Base-by-base conservation (phyloP, 2,797 vertebrate species). In the Adrianichthys oophorus region DNA sequence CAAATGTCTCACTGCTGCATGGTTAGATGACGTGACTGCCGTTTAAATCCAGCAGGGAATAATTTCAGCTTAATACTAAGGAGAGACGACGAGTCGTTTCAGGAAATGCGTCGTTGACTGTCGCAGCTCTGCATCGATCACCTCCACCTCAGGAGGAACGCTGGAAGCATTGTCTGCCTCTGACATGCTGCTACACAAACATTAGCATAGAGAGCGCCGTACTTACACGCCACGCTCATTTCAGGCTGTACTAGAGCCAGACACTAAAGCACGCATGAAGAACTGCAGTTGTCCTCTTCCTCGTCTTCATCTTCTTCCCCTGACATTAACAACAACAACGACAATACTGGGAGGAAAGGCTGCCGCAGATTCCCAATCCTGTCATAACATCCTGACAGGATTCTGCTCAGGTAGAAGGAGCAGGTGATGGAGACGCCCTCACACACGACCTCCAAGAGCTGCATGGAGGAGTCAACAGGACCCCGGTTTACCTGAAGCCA, bases 161-260 rank as follows among this genome's bases (percentile, higher is more conserved):
- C 7, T 32, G 29, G 16, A 68, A 69, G 59, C 47, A 62, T 64
- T 67, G 53, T 62, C 52, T 65, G 29, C 60, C 40, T 21, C 42
- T 18, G 16, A 48, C 65, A 46, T 1, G 64, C 74, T 54, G 70
- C 65, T 51, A 54, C 54, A 48, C 52, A 72, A 54, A 74, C 74
- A 80, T 85, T 63, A 81, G 69, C 75, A 66, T 56, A 67, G 57
- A 62, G 79, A 76, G 45, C 21, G 73, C 80, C 80, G 85, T 79
- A 78, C 73, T 77, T 80, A 82, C 76, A 82, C 37, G 61, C 52
- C 32, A 18, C 58, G 46, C 70, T 78, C 68, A 76, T 70, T 80
- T 78, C 82, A 69, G 62, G 60, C 19, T 32, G 62, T 17, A 67
- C 82, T 80, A 74, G 70, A 83, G 52, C 79, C 82, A 71, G 68